Evolutionary conservation across 2,113 vertebrate species (phyloP).

Genomic region (Phasianus colchicus): DNA sequence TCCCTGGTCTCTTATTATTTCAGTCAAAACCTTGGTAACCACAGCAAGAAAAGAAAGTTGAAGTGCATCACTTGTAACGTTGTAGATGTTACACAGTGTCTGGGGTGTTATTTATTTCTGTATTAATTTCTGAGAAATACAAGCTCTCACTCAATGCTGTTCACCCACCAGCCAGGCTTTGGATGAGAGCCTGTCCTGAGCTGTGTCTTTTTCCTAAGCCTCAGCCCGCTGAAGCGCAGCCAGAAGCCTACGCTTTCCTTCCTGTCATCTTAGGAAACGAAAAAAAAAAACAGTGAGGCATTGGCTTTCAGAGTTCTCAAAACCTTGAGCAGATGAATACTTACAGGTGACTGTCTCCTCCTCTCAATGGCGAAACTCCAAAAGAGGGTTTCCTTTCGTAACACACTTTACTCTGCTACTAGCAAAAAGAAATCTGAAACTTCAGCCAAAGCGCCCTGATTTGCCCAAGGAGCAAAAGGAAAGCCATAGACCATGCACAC

Average conservation of each 20-base stretch:
- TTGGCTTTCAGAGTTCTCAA: background rate
- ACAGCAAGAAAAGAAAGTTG: slow-evolving; percentile 15
- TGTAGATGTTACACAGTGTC: background rate
- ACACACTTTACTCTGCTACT: background rate
- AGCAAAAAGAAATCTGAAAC: background rate
- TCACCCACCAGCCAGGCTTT: slow-evolving; percentile 18
- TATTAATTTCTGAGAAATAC: slow-evolving; percentile 31
- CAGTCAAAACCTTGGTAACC: slow-evolving; percentile 14
- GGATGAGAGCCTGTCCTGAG: slow-evolving; percentile 31
- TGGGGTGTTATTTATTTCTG: slow-evolving; percentile 20
- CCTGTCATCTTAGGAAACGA: slow-evolving; percentile 36
- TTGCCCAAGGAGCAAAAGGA: background rate
- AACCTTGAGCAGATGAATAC: background rate
- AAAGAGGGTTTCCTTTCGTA: background rate
- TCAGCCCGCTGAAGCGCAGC: slow-evolving; percentile 8
- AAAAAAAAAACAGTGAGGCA: background rate
- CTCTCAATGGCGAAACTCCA: rapidly evolving
- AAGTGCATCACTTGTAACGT: slow-evolving; percentile 20
- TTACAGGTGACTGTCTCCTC: background rate
- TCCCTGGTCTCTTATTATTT: slow-evolving; percentile 26
- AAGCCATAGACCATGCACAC: background rate
- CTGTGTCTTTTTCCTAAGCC: slow-evolving; percentile 39
- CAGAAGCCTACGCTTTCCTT: slow-evolving; percentile 21
- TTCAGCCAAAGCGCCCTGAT: background rate
- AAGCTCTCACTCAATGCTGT: background rate